A percentile compares a stretch with the other conserved stretches of the same genome.
Conservation (phyloP, 2,797 vertebrate genomes). For the Chanos chanos region DNA sequence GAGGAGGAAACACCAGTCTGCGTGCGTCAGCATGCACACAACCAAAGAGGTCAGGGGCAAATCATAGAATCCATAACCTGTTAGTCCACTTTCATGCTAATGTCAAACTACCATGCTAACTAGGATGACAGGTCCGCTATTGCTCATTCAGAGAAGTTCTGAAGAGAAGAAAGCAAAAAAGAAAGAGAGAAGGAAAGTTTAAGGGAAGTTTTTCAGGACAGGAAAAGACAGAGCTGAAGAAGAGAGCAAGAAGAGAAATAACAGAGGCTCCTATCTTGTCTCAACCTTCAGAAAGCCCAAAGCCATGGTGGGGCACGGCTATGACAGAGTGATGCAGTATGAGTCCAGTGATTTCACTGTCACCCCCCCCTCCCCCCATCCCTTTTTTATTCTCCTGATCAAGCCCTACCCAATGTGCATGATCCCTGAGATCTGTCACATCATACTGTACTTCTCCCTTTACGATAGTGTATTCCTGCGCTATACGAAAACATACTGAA, state of each 20-base stretch:
- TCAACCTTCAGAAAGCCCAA: neutral
- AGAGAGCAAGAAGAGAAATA: neutral
- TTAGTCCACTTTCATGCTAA: slow-evolving; percentile 65
- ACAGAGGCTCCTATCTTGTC: slow-evolving; percentile 4
- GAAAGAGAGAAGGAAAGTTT: neutral
- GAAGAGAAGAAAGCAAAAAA: neutral
- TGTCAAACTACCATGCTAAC: slow-evolving; percentile 72
- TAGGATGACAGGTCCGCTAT: slow-evolving; percentile 44
- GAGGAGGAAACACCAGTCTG: slow-evolving; percentile 65
- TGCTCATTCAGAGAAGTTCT: slow-evolving; percentile 23
- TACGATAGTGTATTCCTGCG: too few relatives aligned
- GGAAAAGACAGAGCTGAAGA: neutral
- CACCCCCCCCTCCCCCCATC: too few relatives aligned
- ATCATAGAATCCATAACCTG: slow-evolving; percentile 65
- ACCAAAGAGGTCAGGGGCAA: slow-evolving; percentile 69
- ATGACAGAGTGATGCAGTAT: neutral
- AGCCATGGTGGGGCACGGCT: neutral
- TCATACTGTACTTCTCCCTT: too few relatives aligned
- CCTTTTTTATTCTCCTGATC: neutral
- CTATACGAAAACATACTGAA: too few relatives aligned
- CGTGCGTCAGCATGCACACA: slow-evolving; percentile 80
- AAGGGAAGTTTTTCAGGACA: too few relatives aligned
- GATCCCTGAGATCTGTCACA: too few relatives aligned
- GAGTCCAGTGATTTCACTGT: neutral
- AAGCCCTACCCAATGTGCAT: too few relatives aligned